phyloP scores from a whole-genome alignment of 35 echinoderm and acorn worm genomes.

The Heliocidaris erythrogramma region DNA sequence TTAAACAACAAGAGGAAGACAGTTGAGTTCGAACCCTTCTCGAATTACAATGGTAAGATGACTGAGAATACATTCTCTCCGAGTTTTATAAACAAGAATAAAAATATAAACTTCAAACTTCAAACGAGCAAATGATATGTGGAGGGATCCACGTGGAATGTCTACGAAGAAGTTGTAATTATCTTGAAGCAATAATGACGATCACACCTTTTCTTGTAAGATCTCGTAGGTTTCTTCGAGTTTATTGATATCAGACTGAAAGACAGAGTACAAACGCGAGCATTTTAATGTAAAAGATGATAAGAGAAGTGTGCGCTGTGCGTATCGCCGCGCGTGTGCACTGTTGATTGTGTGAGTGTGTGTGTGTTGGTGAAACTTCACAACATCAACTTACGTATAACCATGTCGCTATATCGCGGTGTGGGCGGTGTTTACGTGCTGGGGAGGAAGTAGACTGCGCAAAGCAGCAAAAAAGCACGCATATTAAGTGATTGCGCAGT shows the following conservation, averaged over 20 bases:
- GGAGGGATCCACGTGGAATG: not conserved
- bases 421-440: not conserved
- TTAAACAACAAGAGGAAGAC: not conserved
- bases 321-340: not conserved
- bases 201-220: not conserved
- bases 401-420: not conserved
- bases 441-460: not conserved
- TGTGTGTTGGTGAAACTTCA: not conserved
- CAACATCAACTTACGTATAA: not conserved
- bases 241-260: not conserved
- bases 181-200: not conserved
- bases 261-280: not conserved
- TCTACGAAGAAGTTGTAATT: not conserved
- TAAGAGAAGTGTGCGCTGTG: not conserved
- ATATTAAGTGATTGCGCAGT: not conserved
- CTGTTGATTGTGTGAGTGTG: not conserved
- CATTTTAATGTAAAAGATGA: not conserved
- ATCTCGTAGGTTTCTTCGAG: not conserved
- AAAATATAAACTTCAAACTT: not conserved
- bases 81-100: not conserved
- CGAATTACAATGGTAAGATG: not conserved
- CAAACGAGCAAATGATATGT: not conserved
- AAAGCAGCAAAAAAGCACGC: not conserved
- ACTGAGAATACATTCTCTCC: not conserved
- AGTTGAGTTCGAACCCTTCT: not conserved